phyloP scores from a whole-genome alignment of 2,888 invertebrate species.

The Eupeodes luniger region DNA sequence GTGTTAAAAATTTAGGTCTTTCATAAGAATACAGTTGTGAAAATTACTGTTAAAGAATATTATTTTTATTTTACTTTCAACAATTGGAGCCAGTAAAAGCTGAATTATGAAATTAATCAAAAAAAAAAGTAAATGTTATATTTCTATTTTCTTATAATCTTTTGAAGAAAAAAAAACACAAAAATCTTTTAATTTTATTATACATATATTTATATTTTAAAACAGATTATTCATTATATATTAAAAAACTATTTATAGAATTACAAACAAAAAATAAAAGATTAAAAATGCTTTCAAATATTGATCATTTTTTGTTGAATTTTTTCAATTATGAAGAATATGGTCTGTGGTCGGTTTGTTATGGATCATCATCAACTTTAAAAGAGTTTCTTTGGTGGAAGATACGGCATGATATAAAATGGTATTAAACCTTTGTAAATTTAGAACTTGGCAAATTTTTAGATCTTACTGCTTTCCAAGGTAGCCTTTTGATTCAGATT shows the following conservation, averaged over 20 bases:
- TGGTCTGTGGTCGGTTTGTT: neutral
- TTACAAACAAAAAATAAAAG: constrained; percentile 44
- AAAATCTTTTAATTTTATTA: neutral
- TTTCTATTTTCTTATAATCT: constrained; percentile 2
- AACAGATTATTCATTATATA: constrained; percentile 30
- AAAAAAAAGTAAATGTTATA: neutral
- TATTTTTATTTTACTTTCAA: neutral
- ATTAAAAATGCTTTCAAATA: constrained; percentile 53
- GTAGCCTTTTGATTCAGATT: no score
- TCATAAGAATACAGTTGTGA: neutral
- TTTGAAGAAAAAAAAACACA: neutral
- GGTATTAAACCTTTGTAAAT: no score
- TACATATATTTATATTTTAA: constrained; percentile 14
- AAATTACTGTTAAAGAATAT: neutral
- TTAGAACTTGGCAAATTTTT: no score
- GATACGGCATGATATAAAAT: no score
- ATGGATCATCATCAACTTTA: neutral
- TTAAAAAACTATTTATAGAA: constrained; percentile 54
- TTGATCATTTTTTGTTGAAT: neutral
- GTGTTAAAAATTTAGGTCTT: neutral
- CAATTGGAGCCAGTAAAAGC: neutral
- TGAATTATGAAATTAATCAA: neutral
- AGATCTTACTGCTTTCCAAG: no score
- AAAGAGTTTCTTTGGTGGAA: no score
- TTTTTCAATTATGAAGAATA: neutral